Evolutionary conservation across 2,113 vertebrate species (phyloP).

Genomic region (Rhipidura dahli): DNA sequence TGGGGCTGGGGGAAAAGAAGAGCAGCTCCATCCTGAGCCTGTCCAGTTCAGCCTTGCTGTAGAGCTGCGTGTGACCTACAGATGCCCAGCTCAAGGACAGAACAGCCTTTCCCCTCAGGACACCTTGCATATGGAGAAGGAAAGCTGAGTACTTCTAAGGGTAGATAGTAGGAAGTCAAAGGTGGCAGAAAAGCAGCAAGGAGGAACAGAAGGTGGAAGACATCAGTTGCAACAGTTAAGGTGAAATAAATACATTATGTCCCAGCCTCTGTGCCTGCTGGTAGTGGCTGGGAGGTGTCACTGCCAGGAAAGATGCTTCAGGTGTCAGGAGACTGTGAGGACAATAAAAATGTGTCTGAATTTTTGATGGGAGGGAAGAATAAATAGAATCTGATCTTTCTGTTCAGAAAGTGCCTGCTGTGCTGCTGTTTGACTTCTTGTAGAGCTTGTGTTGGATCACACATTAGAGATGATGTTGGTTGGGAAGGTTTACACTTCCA

Average conservation of each 20-base stretch:
- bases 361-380: neutral
- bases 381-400: neutral
- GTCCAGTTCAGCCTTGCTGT: neutral
- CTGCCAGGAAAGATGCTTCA: neutral
- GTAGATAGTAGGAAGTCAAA: neutral
- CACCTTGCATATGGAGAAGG: neutral
- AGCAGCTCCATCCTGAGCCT: neutral
- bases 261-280: neutral
- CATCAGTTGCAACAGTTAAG: neutral
- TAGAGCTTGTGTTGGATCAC: neutral
- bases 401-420: neutral
- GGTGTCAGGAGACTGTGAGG: neutral
- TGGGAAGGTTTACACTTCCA: neutral
- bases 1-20: neutral
- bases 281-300: neutral
- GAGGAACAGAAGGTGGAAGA: neutral
- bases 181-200: neutral
- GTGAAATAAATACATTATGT: neutral
- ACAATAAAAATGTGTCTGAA: neutral
- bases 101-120: neutral
- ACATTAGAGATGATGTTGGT: neutral
- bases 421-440: neutral
- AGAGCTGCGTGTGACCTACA: neutral
- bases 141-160: neutral
- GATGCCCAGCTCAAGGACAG: neutral